Percentiles rank a stretch among this genome's conserved stretches.
Conservation (phyloP, 2,113 vertebrate species). For the Ptilonorhynchus violaceus region DNA sequence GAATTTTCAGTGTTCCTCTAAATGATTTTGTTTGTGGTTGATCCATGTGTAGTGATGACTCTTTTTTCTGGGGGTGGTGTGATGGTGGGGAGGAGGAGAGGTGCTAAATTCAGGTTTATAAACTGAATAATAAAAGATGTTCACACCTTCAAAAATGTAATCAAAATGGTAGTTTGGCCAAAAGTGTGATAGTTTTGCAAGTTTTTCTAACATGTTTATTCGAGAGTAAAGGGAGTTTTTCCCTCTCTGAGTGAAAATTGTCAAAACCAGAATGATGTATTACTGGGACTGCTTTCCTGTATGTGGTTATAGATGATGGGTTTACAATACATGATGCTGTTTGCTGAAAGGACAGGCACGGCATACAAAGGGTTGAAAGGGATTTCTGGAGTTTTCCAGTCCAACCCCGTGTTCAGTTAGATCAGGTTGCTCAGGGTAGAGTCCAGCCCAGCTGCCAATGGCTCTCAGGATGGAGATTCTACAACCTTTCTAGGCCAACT, state of each 20-base stretch:
- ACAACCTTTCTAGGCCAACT: background rate
- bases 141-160: constrained; percentile 32
- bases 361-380: background rate
- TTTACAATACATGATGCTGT: background rate
- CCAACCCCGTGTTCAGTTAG: background rate
- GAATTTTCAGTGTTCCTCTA: constrained; percentile 17
- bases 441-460: background rate
- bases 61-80: constrained; percentile 32
- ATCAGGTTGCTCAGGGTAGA: background rate
- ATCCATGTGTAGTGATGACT: constrained; percentile 11
- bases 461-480: background rate
- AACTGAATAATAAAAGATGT: constrained; percentile 49
- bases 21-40: constrained; percentile 20
- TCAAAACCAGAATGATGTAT: background rate
- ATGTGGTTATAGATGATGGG: accelerated
- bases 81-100: constrained; percentile 29
- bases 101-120: constrained; percentile 42
- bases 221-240: background rate
- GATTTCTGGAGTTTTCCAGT: background rate
- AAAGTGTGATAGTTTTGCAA: background rate
- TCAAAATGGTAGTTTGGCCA: background rate
- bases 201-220: background rate
- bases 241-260: background rate
- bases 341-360: background rate
- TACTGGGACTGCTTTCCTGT: background rate